Base-by-base conservation (phyloP, 2,888 invertebrate genomes). In the Troides oblongomaculatus region DNA sequence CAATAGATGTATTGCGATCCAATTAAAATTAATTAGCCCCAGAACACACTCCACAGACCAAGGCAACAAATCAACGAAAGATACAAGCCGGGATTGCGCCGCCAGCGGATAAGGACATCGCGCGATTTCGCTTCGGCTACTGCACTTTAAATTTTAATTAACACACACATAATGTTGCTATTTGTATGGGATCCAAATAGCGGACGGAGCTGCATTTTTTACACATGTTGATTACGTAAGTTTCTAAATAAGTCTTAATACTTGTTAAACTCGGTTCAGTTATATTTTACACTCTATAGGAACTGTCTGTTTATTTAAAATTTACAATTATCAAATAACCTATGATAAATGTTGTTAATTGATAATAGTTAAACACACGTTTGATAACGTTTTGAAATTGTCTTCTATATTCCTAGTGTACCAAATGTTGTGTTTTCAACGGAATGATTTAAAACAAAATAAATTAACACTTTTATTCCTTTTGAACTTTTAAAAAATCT, bases 1-100 rank as follows among this genome's bases (percentile, higher is more conserved):
- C 80, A 81, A 81, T 80, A 81, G 81, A 80, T 80, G 78, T 78
- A 80, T 79, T 81, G 78, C 80, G 76, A 79, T 80, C 89, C 90
- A 90, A 90, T 90, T 90, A 90, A 90, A 90, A 90, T 90, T 90
- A 90, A 90, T 90, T 90, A 90, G 89, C 84, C 84, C 81, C 87
- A 82, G 89, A 87, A 90, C 85, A 88, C 84, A 86, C 85, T 84
- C 82, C 80, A 84, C 84, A 83, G 83, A 82, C 84, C 83, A 81
- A 87, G 84, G 88, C 83, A 86, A 89, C 89, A 89, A 89, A 89
- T 88, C 87, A 87, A 88, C 84, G 83, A 83, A 85, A 87, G 87
- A 88, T 86, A 86, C 87, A 84, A 85, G 83, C 79, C 79, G 81
- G 82, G 85, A 86, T 87, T 85, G 82, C 82, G 74, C 77, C 77